A percentile compares a stretch with the other conserved stretches of the same genome.
phyloP scores from a whole-genome alignment of 2,888 invertebrate genomes.

The Drosophila paramelanica region DNA sequence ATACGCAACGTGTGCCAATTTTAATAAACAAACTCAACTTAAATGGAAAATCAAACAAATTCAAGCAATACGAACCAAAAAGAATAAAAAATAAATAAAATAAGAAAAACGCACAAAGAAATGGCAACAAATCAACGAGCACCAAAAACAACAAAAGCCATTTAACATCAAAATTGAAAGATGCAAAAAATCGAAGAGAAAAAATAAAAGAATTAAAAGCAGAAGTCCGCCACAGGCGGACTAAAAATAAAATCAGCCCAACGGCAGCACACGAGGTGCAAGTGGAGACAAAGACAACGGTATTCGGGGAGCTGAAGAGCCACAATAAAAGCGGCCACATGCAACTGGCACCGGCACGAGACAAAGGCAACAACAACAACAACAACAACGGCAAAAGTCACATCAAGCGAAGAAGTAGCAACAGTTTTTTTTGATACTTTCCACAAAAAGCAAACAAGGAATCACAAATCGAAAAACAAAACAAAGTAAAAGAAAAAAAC shows the following conservation, averaged over 20 bases:
- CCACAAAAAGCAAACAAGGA: constrained; percentile 66
- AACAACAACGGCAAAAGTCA: constrained; percentile 17
- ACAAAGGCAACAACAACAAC: constrained; percentile 37
- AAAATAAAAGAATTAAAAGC: constrained; percentile 47
- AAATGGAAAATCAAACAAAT: constrained; percentile 79
- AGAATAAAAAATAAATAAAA: constrained; percentile 6
- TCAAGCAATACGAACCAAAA: constrained; percentile 41
- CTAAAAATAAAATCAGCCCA: constrained; percentile 75
- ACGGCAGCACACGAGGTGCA: constrained; percentile 45
- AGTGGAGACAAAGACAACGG: constrained; percentile 23
- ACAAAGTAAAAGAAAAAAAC: constrained; percentile 37
- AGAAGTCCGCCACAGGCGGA: constrained; percentile 60
- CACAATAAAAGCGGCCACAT: constrained; percentile 37
- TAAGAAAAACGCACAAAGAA: constrained; percentile 16
- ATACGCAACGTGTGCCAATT: constrained; percentile 79
- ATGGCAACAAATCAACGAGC: constrained; percentile 43
- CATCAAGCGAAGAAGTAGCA: constrained; percentile 30
- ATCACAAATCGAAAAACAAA: constrained; percentile 62
- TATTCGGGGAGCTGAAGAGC: constrained; percentile 5
- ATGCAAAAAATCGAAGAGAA: constrained; percentile 44
- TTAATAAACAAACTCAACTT: constrained; percentile 76
- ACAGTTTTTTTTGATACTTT: constrained; percentile 59
- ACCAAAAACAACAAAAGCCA: constrained; percentile 20
- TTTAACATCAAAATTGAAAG: constrained; percentile 38
- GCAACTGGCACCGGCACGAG: constrained; percentile 65